Base-by-base conservation (phyloP, 2,888 invertebrate genomes). In the Epicampocera succincta region DNA sequence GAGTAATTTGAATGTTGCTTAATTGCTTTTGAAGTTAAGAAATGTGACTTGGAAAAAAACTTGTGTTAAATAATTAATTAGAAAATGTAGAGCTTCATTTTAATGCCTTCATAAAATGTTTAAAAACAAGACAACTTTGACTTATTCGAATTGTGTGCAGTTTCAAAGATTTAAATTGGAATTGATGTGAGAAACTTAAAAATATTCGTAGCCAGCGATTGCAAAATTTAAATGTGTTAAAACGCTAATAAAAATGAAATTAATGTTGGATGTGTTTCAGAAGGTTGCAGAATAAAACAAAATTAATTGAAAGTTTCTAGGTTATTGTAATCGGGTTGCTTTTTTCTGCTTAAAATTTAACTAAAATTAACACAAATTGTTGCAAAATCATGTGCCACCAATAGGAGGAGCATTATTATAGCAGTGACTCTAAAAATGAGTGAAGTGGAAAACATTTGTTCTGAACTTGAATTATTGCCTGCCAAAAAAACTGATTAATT, bases 11-110 rank as follows among this genome's bases (percentile, higher is more conserved):
- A 52, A 73, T 61, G 33, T 54, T 73, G 17, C 52, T 21, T 54
- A 73, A 73, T 73, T 73, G 21, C 3, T 38, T 33, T 33, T 44
- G 63, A 73, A 33, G 46, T 65, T 65, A 6, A 25, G 46, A 74
- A 65, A 74, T 65, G 56, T 54, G 38, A 21, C 46, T 38, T 21
- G 38, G 12, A 46, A 46, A 38, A 21, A 65, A 63, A 63, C 13
- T 63, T 44, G 19, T 73, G 33, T 65, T 65, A 74, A 65, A 65
- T 65, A 56, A 65, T 38, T 56, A 65, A 38, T 15, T 33, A 33
- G 9, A 33, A 46, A 63, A 63, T 17, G 44, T 63, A 13, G 12
- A 42, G 5, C 11, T n/a, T 15, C 29, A 33, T 19, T 69, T 52
- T 52, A 61, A 29, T 56, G 15, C n/a, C 19, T 29, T 33, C 29